Percentiles rank a stretch among this genome's conserved stretches.
Evolutionary conservation across 2,888 invertebrate genomes (phyloP).

Genomic region (Apamea anceps): DNA sequence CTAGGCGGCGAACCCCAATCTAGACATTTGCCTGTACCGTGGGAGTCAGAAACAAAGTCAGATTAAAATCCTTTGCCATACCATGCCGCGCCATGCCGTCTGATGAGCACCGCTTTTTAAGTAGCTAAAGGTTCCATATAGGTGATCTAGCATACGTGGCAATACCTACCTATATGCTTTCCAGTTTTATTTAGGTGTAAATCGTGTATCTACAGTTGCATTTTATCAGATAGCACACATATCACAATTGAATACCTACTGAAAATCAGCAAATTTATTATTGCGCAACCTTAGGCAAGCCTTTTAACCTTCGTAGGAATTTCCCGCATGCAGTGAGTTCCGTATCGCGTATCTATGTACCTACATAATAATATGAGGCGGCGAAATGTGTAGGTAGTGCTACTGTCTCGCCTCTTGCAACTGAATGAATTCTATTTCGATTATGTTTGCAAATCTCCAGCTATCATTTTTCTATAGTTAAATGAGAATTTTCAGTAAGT

Average conservation of each 20-base stretch:
- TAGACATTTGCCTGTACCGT: too few relatives aligned
- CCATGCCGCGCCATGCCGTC: too few relatives aligned
- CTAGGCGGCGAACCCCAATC: too few relatives aligned
- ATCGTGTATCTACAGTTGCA: neutral
- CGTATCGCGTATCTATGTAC: too few relatives aligned
- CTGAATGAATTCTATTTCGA: neutral
- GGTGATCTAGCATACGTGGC: too few relatives aligned
- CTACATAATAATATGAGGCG: neutral
- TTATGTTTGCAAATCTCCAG: neutral
- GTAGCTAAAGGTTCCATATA: neutral
- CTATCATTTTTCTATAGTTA: neutral
- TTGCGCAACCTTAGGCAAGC: slow-evolving; percentile 14
- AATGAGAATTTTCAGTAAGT: neutral
- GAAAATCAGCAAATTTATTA: slow-evolving; percentile 1
- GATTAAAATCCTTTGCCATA: too few relatives aligned
- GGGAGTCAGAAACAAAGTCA: too few relatives aligned
- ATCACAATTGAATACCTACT: slow-evolving; percentile 21
- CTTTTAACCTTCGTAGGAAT: neutral
- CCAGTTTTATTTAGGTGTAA: neutral
- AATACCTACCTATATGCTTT: neutral
- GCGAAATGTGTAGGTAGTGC: neutral
- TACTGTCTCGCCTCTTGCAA: neutral
- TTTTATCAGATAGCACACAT: slow-evolving; percentile 4
- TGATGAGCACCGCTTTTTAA: neutral
- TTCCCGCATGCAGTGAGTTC: neutral